These are phyloP conservation scores for Naso thynnoides DNA, from an alignment of 2,797 vertebrate genomes.

Conservation along the genomic window DNA sequence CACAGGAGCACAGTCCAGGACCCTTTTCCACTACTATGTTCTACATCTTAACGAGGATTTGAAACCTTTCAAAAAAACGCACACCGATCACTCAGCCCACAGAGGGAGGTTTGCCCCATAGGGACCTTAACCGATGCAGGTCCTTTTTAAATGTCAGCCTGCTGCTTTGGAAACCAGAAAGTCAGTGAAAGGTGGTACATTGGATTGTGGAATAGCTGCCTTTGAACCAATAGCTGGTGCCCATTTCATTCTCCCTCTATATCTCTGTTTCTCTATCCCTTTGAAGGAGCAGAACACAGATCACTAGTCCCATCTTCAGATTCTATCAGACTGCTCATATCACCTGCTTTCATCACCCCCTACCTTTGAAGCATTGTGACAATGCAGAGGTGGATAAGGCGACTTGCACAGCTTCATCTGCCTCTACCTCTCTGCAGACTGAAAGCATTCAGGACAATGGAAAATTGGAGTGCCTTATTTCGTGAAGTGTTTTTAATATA, in stretches of 20 bases:
- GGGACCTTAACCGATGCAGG: conserved; percentile 40
- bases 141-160: conserved; percentile 48
- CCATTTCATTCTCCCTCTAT: conserved; percentile 52
- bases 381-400: conserved; percentile 77
- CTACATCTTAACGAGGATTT: conserved; percentile 31
- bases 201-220: conserved; percentile 60
- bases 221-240: conserved; percentile 66
- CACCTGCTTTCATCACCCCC: conserved; percentile 66
- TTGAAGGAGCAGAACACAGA: conserved; percentile 69
- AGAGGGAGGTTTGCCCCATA: conserved; percentile 18
- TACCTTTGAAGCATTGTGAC: conserved; percentile 76
- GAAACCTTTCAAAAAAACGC: conserved; percentile 22
- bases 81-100: conserved; percentile 20
- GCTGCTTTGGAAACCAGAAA: conserved; percentile 57
- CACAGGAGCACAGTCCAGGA: conserved; percentile 35
- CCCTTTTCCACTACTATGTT: conserved; percentile 37
- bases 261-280: conserved; percentile 43
- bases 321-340: conserved; percentile 70
- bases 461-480: conserved; percentile 74
- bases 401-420: conserved; percentile 73
- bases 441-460: conserved; percentile 67
- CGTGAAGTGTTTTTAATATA: conserved; percentile 70
- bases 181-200: conserved; percentile 54
- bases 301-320: conserved; percentile 68
- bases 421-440: conserved; percentile 70